These are phyloP conservation scores for Heliconius hortense DNA, from an alignment of 2,888 invertebrate species.

Conservation along the genomic window DNA sequence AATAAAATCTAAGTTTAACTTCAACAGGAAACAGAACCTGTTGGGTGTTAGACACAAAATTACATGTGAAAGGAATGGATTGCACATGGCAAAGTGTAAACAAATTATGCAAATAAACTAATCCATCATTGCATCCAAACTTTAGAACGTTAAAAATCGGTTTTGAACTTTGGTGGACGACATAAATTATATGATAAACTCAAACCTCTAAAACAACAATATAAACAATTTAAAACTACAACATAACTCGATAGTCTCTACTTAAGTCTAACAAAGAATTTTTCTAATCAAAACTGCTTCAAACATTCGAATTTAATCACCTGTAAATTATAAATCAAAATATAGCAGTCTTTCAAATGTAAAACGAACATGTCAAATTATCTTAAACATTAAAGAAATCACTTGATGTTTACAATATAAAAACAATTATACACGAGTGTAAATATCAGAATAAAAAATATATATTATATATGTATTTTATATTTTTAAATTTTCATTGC, in stretches of 20 bases:
- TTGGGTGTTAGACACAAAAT: conserved; percentile 39
- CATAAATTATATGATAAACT: conserved; percentile 61
- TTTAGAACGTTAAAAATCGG: conserved; percentile 40
- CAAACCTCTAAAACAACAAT: conserved; percentile 70
- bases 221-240: conserved; percentile 74
- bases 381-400: conserved; percentile 1
- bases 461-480: not conserved
- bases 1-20: conserved; percentile 43
- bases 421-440: not conserved
- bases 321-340: conserved; percentile 9
- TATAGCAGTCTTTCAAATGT: conserved; percentile 16
- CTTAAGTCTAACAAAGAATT: conserved; percentile 20
- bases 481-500: not conserved
- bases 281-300: conserved; percentile 21
- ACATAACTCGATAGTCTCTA: conserved; percentile 48
- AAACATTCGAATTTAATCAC: conserved; percentile 17
- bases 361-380: conserved; percentile 15
- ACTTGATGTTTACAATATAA: not conserved
- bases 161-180: conserved; percentile 63
- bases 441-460: conserved; percentile 3
- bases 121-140: conserved; percentile 6
- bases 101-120: conserved; percentile 26
- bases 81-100: conserved; percentile 37
- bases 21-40: conserved; percentile 42
- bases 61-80: conserved; percentile 46